Base-by-base conservation (phyloP, 2,113 vertebrate species). In the Planiliza haematocheilus region DNA sequence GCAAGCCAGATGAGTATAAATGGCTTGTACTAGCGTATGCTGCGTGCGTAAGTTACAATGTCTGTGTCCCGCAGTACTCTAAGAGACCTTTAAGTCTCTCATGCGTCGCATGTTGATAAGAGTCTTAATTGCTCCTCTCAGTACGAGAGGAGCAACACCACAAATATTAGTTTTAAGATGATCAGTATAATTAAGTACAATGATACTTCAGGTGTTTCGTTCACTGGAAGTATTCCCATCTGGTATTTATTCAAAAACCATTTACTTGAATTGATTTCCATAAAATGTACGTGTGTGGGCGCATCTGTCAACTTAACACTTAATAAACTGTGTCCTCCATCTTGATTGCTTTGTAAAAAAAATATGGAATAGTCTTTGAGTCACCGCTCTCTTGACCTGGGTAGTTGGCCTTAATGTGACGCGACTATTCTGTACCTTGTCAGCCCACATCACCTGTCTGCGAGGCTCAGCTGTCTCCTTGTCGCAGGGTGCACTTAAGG, bases 401-500 rank as follows among this genome's bases (percentile, higher is more conserved):
- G 20, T 76, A 13, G 24, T 79, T 62, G 48, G 24, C 72, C 57
- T 75, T 61, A 61, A 84, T 74, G 46, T 74, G 68, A 81, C 78
- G 67, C n/a, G 58, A 83, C 80, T 81, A 81, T 74, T 79, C 42
- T 7, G 42, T 69, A 74, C 16, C 7, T 52, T 59, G 65, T 85
- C 72, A 81, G 51, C 34, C 21, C 57, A 30, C 68, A 77, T 85
- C 81, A 77, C 77, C 83, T 83, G 74, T 68, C 74, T 18, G 52
- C 24, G 42, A 45, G 60, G 60, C 38, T 65, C 42, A 16, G 38
- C 67, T 57, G 60, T 57, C 41, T 70, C 67, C 58, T 63, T 39
- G 41, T 82, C 49, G 38, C 59, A 71, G 59, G 41, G 50, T 59
- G 64, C 58, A 48, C 45, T 67, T 30, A 56, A 49, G 70, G 70